A percentile compares a stretch with the other conserved stretches of the same genome.
These are phyloP conservation scores for Hoplostethus mediterraneus DNA, from an alignment of 2,797 vertebrate genomes.

Conservation along the genomic window DNA sequence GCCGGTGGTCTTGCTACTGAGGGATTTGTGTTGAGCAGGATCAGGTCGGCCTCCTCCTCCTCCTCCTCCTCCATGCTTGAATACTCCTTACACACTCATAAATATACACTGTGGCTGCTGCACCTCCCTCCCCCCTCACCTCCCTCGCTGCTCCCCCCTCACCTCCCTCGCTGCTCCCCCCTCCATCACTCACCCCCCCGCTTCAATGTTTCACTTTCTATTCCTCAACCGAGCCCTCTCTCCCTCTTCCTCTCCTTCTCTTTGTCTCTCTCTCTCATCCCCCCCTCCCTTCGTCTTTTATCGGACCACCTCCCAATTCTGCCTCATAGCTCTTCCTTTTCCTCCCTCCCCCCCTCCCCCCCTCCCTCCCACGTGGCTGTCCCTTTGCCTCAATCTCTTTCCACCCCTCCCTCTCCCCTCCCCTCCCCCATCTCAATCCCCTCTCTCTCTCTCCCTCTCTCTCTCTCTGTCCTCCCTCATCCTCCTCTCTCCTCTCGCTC, in stretches of 20 bases:
- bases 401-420: constrained; percentile 44
- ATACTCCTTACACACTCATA: constrained; percentile 73
- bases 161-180: constrained; percentile 36
- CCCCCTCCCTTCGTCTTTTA: not conserved
- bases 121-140: constrained; percentile 7
- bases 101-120: constrained; percentile 37
- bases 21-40: constrained; percentile 67
- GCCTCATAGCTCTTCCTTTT: not conserved
- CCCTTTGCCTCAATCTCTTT: constrained; percentile 49
- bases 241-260: constrained; percentile 23
- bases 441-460: constrained; percentile 35
- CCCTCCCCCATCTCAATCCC: constrained; percentile 41
- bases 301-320: constrained; percentile 5
- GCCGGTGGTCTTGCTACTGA: constrained; percentile 37
- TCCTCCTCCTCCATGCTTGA: constrained; percentile 55
- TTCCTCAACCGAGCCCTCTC: constrained; percentile 24
- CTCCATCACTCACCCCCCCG: not conserved
- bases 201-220: constrained; percentile 3
- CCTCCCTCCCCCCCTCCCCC: not conserved
- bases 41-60: constrained; percentile 69
- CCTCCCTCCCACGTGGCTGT: constrained; percentile 38
- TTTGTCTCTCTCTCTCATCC: constrained; percentile 22
- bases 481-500: no score
- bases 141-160: constrained; percentile 49
- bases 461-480: constrained; percentile 1